Conservation (phyloP, 2,797 vertebrate genomes). For the Amniataba percoides region DNA sequence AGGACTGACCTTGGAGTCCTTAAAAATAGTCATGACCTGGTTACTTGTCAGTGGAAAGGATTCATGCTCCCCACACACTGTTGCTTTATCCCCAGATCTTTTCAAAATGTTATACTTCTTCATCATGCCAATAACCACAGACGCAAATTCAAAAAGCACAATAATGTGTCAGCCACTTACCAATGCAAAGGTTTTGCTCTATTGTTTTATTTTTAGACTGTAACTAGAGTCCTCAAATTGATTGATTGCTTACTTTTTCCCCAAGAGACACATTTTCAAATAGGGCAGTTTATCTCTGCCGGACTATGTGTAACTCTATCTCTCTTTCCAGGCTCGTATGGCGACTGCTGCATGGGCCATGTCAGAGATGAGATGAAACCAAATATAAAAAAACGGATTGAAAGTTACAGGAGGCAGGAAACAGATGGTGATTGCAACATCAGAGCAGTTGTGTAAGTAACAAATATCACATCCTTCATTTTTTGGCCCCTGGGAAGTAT, state of each 20-base stretch:
- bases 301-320: neutral
- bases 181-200: neutral
- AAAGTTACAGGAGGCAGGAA: slow-evolving; percentile 77
- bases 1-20: neutral
- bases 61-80: neutral
- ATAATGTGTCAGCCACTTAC: neutral
- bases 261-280: neutral
- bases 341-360: slow-evolving; percentile 84
- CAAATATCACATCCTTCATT: neutral
- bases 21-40: neutral
- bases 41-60: neutral
- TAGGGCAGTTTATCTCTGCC: neutral
- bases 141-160: too few relatives aligned
- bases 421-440: slow-evolving; percentile 86
- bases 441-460: slow-evolving; percentile 84
- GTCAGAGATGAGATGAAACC: accelerated
- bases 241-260: neutral
- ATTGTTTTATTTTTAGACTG: neutral
- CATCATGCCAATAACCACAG: neutral
- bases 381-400: neutral
- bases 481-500: neutral
- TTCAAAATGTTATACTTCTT: neutral
- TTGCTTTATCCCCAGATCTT: neutral
- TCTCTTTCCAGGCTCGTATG: slow-evolving; percentile 73
- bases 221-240: neutral